Evolutionary conservation across 1,140 invertebrate genomes (phyloP).

Genomic region (Drosophila rufa): DNA sequence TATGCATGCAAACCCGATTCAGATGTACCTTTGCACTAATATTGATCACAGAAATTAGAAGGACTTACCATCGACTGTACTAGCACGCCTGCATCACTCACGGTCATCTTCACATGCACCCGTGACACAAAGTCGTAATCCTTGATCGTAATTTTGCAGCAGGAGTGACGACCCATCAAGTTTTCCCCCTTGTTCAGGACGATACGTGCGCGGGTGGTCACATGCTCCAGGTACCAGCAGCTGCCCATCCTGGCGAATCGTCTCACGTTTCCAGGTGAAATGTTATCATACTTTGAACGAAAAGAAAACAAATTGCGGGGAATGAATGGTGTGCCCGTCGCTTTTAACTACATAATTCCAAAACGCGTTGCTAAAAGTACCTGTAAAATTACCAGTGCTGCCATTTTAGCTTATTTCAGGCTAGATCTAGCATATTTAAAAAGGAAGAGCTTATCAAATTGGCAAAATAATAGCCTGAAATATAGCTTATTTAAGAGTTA

Average conservation of each 20-base stretch:
- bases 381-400: too few relatives aligned
- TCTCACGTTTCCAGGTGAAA: neutral
- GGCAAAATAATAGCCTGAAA: too few relatives aligned
- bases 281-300: neutral
- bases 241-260: conserved; percentile 6
- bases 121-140: conserved; percentile 52
- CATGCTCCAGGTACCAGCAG: conserved; percentile 57
- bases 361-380: neutral
- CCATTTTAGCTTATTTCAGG: too few relatives aligned
- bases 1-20: neutral
- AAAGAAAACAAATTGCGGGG: conserved; percentile 12
- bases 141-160: conserved; percentile 40
- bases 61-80: conserved; percentile 43
- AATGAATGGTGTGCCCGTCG: neutral
- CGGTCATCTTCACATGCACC: conserved; percentile 47
- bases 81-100: conserved; percentile 28
- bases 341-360: neutral
- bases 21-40: too few relatives aligned
- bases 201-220: conserved; percentile 21
- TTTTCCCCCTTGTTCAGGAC: conserved; percentile 43
- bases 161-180: conserved; percentile 52
- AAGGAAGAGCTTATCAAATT: too few relatives aligned
- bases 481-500: too few relatives aligned
- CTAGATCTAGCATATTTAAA: too few relatives aligned
- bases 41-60: neutral